Base-by-base conservation (phyloP, 2,888 invertebrate genomes). In the Cephus sareptanus region DNA sequence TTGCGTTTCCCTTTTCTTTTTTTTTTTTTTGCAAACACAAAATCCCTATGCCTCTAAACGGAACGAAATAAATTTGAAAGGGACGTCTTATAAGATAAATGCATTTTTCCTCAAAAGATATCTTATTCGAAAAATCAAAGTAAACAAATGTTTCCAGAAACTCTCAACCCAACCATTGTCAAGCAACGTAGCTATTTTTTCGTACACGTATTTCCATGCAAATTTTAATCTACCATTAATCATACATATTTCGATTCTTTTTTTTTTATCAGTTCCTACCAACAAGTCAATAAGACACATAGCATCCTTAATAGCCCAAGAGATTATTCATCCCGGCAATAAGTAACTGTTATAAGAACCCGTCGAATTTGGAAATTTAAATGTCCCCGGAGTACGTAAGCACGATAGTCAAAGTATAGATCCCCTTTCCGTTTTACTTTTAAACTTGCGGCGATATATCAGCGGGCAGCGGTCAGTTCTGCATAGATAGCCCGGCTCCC, bases 381-480 rank as follows among this genome's bases (percentile, higher is more conserved):
- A 88, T 87, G 86, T 88, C 88, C 87, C 89, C 75, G 75, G 86
- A 84, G 88, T 81, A 77, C 69, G 73, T 33, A 76, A 70, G 76
- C 78, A 73, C 34, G 75, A 78, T 33, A n/a, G n/a, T 33, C 75
- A 70, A 31, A 80, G 73, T 40, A 56, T 74, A 71, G 78, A 68
- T 34, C 70, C 68, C n/a, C 33, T 75, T 74, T 82, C 82, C 83
- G 86, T 85, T 88, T 89, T 89, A 88, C 89, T 90, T 90, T 90
- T 89, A 90, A 91, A 90, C 88, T 89, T 89, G 88, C 88, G 89
- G 85, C 88, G 82, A 87, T 91, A 87, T 88, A 90, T 90, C 90
- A 80, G 77, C 85, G 87, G 68, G 86, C 89, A 88, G 87, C 87
- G 91, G 91, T 90, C 91, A 91, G 88, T 89, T 87, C 76, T 34